These are phyloP conservation scores for Cylindroiulus punctatus DNA, from an alignment of 2,888 invertebrate genomes.

Conservation along the genomic window DNA sequence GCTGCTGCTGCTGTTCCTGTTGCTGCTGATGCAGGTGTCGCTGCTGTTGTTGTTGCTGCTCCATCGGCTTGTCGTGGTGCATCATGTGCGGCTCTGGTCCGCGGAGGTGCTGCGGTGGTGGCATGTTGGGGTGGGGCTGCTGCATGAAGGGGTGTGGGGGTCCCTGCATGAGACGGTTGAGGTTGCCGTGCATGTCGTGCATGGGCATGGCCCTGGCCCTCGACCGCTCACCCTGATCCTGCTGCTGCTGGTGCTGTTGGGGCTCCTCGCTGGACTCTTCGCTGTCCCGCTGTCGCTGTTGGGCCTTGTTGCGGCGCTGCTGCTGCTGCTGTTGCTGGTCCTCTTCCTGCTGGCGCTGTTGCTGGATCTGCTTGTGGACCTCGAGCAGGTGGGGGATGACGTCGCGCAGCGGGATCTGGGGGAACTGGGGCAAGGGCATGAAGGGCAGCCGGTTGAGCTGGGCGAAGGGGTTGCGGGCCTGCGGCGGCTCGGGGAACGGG, in stretches of 20 bases:
- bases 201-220: slow-evolving; percentile 50
- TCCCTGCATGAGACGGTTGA: background rate
- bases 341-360: slow-evolving; percentile 49
- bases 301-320: slow-evolving; percentile 37
- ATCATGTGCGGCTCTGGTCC: slow-evolving; percentile 6
- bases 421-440: slow-evolving; percentile 34
- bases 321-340: slow-evolving; percentile 40
- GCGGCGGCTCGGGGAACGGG: background rate
- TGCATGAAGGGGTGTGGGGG: slow-evolving; percentile 43
- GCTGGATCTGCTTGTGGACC: slow-evolving; percentile 56
- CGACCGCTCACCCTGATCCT: background rate
- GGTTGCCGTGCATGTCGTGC: slow-evolving; percentile 50
- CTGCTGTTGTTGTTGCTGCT: slow-evolving; percentile 51
- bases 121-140: slow-evolving; percentile 26
- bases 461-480: slow-evolving; percentile 12
- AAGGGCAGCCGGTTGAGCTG: slow-evolving; percentile 10
- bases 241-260: background rate
- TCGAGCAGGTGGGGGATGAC: slow-evolving; percentile 54
- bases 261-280: slow-evolving; percentile 51
- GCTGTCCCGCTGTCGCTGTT: slow-evolving; percentile 29
- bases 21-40: slow-evolving; percentile 50
- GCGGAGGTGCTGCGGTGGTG: background rate
- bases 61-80: slow-evolving; percentile 39
- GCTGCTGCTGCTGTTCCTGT: slow-evolving; percentile 53
- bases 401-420: slow-evolving; percentile 47